These are phyloP conservation scores for Hirtodrosophila histrioides DNA, from an alignment of 2,888 invertebrate genomes.

Conservation along the genomic window DNA sequence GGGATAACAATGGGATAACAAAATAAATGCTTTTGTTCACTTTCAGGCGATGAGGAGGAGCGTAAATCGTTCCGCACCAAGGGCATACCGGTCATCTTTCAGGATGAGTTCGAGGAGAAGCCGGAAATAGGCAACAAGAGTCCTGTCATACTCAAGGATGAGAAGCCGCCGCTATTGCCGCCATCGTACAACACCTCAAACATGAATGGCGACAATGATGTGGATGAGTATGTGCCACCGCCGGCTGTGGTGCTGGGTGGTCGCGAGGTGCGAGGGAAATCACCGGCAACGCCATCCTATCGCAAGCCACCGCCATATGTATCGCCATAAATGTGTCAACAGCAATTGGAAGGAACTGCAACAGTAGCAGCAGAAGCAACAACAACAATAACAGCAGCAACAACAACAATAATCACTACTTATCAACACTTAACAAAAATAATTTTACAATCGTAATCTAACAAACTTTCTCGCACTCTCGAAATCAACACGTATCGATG, in stretches of 20 bases:
- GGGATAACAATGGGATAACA: too few species aligned
- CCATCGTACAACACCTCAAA: slow-evolving; percentile 86
- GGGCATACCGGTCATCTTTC: slow-evolving; percentile 97
- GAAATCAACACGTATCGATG: slow-evolving; percentile 24
- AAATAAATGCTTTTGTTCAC: not conserved
- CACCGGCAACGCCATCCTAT: slow-evolving; percentile 95
- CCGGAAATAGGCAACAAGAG: slow-evolving; percentile 95
- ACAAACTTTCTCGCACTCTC: slow-evolving; percentile 37
- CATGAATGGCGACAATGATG: slow-evolving; percentile 84
- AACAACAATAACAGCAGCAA: slow-evolving; percentile 46
- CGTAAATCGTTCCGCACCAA: slow-evolving; percentile 93
- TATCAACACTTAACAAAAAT: slow-evolving; percentile 24
- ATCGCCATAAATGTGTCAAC: slow-evolving; percentile 91
- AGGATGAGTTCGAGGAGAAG: slow-evolving; percentile 97
- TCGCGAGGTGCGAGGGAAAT: slow-evolving; percentile 90
- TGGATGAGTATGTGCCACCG: slow-evolving; percentile 95
- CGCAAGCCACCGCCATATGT: slow-evolving; percentile 98
- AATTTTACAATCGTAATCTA: slow-evolving; percentile 37
- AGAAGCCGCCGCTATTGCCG: slow-evolving; percentile 95
- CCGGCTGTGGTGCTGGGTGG: slow-evolving; percentile 88
- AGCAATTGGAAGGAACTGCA: not conserved
- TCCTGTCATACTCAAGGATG: slow-evolving; percentile 97
- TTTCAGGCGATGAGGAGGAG: slow-evolving; percentile 90
- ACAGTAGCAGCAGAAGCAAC: slow-evolving; percentile 16
- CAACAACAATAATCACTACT: slow-evolving; percentile 47